Base-by-base conservation (phyloP, 2,797 vertebrate genomes). In the Euphonia xanthogaster region DNA sequence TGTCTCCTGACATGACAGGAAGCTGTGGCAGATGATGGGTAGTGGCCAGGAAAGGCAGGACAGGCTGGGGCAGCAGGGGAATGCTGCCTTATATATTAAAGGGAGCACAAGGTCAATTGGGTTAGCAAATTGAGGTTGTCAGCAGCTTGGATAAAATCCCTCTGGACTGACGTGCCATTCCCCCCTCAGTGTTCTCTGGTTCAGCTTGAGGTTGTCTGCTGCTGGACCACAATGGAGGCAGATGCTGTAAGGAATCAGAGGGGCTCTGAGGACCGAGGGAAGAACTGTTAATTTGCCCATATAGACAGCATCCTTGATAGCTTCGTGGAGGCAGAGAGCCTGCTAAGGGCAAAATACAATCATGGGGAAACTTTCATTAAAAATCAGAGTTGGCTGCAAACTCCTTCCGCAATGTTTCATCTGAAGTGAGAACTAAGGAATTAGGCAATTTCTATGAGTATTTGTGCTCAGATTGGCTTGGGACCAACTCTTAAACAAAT, bases 181-280 rank as follows among this genome's bases (percentile, higher is more conserved):
- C 35, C 31, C 27, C 7, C 4, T 31, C 35, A 3, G 18, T n/a
- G 17, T 66, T 70, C 37, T 40, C 33, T 37, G 63, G 58, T 8
- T 65, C 60, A 60, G 55, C 33, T 48, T 3, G 2, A 67, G 61
- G 23, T 70, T 70, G 19, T 42, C n/a, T 7, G 3, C 50, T 92
- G 65, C 57, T 63, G 66, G 66, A 57, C 54, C 33, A 24, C 0
- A 0, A 12, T 20, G 50, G 37, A 0, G 0, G 37, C 30, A 67
- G 76, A n/a, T 0, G 0, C 31, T n/a, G 33, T 23, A 42, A 60
- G 19, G 24, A 44, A 39, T 57, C 39, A 72, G 62, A 28, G 17
- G 17, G 40, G 40, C 40, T 42, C 40, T 18, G 40, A 42, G 66
- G n/a, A 39, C 27, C 31, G n/a, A 33, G 33, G 2, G 5, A 53